Conservation (phyloP, 2,888 invertebrate genomes). For the Troglohyphantes excavatus region DNA sequence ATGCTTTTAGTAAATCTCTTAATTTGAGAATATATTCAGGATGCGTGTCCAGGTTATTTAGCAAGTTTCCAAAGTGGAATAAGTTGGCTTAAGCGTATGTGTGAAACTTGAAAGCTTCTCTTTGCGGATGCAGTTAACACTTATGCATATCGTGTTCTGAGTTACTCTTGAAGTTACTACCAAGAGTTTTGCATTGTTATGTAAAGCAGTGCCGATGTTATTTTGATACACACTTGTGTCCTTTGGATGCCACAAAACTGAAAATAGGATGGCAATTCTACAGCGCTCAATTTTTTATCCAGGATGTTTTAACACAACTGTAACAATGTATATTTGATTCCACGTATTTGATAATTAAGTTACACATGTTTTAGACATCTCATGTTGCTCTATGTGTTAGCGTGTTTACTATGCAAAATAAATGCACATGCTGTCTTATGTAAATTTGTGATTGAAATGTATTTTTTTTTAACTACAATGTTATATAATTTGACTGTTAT, state of each 20-base stretch:
- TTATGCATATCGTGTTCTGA: conserved; percentile 52
- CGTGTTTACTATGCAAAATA: conserved; percentile 52
- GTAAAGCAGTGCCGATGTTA: conserved; percentile 59
- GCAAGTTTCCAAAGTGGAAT: neutral
- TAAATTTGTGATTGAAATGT: conserved; percentile 34
- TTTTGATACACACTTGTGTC: conserved; percentile 61
- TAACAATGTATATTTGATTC: conserved; percentile 50
- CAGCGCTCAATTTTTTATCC: conserved; percentile 66
- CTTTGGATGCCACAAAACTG: conserved; percentile 53
- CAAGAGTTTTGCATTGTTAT: conserved; percentile 58
- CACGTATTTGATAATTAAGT: conserved; percentile 33
- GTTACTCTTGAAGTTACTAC: conserved; percentile 43
- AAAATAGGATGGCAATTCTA: conserved; percentile 54
- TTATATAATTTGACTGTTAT: conserved; percentile 8
- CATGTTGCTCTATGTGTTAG: conserved; percentile 43
- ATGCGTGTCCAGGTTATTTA: neutral
- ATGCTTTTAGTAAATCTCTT: too few species aligned
- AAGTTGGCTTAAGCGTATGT: neutral
- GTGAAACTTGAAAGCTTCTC: conserved; percentile 12
- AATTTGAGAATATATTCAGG: too few species aligned
- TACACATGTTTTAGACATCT: conserved; percentile 25
- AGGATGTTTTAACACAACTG: conserved; percentile 48
- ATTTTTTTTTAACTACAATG: conserved; percentile 22
- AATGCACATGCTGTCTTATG: conserved; percentile 31
- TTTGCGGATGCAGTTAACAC: conserved; percentile 19